Base-by-base conservation (phyloP, 2,113 vertebrate genomes). In the Notiomystis cincta region DNA sequence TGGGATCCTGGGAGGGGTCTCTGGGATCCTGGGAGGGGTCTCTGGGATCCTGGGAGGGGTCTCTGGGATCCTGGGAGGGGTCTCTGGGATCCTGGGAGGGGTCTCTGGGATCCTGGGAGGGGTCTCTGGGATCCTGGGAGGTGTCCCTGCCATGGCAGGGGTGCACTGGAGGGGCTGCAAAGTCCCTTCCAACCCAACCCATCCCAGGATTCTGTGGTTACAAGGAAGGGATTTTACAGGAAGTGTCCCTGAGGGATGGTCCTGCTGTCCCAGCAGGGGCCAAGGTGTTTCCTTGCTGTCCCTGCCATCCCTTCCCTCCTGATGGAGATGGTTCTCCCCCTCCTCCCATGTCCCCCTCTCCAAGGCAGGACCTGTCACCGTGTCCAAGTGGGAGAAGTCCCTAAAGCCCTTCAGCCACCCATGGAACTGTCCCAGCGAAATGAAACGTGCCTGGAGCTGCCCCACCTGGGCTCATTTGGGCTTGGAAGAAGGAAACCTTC, bases 381-480 rank as follows among this genome's bases (percentile, higher is more conserved):
- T 70, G 73, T 54, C 54, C 73, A 11, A 2, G 42, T 16, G 57
- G 79, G 61, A 37, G 21, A 13, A 42, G 15, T 35, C 51, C 54
- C 40, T 10, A 6, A 30, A 56, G 47, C 40, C 1, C 12, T 25
- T 25, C 6, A 25, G 23, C 15, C 25, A 15, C 4, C 38, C 30
- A 33, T 2, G 0, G 23, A 44, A 14, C 2, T 9, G 60, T 28
- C 64, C 0, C 21, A 30, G 38, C 11, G 15, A 6, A 5, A 8
- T 35, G 6, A 11, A 25, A 7, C 8, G 35, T 6, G n/a, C n/a
- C 1, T 4, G 40, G 60, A 60, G 64, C 78, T 73, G 64, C 54
- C 48, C 73, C 10, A 0, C 8, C 37, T 58, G 17, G 35, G 42
- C 2, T 1, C 0, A 1, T 22, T 44, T 6, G 9, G 58, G 44